Base-by-base conservation (phyloP, 2,888 invertebrate species). In the Galerucella nymphaeae region DNA sequence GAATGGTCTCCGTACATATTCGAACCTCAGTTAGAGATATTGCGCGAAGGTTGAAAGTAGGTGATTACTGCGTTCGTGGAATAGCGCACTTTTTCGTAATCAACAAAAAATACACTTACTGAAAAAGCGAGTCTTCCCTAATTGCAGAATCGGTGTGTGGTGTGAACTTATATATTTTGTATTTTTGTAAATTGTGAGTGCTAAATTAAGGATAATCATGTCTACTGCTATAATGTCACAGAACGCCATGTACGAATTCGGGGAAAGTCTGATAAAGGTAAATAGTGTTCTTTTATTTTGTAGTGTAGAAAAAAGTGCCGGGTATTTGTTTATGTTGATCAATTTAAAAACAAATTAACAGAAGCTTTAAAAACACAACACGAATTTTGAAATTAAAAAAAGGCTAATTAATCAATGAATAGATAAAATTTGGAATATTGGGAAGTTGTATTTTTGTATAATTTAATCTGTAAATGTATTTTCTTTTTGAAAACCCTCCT, bases 151-250 rank as follows among this genome's bases (percentile, higher is more conserved):
- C 83, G 82, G 83, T 83, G 81, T 81, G 80, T 79, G 80, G 77
- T 76, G 74, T 74, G 71, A 75, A 75, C 75, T 58, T 18, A 68
- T n/a, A 74, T 75, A 66, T 76, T 70, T 71, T 71, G 59, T 59
- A 59, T 76, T 76, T 75, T 71, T 74, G 73, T 75, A 78, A 72
- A 76, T 78, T 81, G 81, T 79, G 76, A 77, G 80, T 78, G 80
- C 76, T 70, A 79, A 5, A 38, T 63, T 72, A 70, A 75, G 69
- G 76, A 79, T 79, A 80, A 78, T 62, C 71, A 93, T 93, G 93
- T 93, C 93, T 88, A 92, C 93, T 82, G 93, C 92, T 87, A 92
- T 93, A 87, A 93, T 93, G 93, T 91, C 91, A 88, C 91, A 90
- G 88, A 90, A 91, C 88, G 90, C 92, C 85, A 90, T 92, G 89